Base-by-base conservation (phyloP, 2,888 invertebrate genomes). In the Pristionchus exspectatus region DNA sequence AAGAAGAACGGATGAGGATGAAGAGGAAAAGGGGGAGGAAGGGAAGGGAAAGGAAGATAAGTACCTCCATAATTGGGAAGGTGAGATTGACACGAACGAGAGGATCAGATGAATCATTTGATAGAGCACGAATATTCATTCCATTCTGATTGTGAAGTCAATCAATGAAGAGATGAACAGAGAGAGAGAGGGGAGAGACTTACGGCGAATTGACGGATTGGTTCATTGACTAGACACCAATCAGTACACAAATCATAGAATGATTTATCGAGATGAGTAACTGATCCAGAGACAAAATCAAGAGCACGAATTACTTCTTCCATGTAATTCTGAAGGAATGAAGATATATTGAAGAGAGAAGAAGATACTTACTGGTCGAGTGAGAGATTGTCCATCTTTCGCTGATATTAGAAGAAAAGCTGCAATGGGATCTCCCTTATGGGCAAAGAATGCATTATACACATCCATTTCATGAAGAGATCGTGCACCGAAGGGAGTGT, bases 171-270 rank as follows among this genome's bases (percentile, higher is more conserved):
- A 86, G 38, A 63, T 86, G 72, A 74, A 30, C 27, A 63, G 18
- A 56, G 27, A n/a, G 86, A 27, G 74, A 44, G n/a, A 87, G 63
- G 44, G 3, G 27, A 12, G n/a, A 18, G 16, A 90, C 91, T 87
- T 56, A 94, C 94, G 59, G 92, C 91, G 85, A 92, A 94, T 89
- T 93, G 94, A 66, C 93, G 87, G 24, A 94, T 91, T 7, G 94
- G 94, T 87, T 94, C 94, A 77, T 94, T 94, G 24, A 94, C 90
- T 85, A 92, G 91, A 89, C 94, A 94, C 87, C 94, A 94, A 90
- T 94, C 93, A 27, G 92, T 91, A 91, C 94, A 94, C 77, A 94
- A 91, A 84, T 92, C 90, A 77, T 93, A 92, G 90, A 93, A 94
- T 4, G 91, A 88, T 24, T 91, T 90, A 56, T 92, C 92, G 21